Percentiles rank a stretch among this genome's conserved stretches.
phyloP scores from a whole-genome alignment of 2,797 vertebrate species.

The Anguilla marmorata region DNA sequence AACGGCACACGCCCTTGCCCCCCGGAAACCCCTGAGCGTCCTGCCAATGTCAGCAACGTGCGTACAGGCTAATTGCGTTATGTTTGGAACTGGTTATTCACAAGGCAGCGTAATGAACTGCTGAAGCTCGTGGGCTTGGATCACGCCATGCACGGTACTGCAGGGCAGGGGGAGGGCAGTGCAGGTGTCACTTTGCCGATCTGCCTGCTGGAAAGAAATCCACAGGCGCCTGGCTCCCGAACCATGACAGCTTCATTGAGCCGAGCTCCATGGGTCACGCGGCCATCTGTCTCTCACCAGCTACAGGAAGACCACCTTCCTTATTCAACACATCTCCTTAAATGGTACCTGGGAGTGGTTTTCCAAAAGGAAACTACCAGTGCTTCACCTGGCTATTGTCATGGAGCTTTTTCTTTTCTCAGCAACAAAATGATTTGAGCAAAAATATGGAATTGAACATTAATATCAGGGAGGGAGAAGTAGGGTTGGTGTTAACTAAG shows the following conservation, averaged over 20 bases:
- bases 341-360: background rate
- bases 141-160: slow-evolving; percentile 3
- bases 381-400: background rate
- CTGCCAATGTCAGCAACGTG: no score
- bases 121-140: background rate
- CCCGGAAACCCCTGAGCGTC: background rate
- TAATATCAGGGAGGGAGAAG: background rate
- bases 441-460: background rate
- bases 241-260: slow-evolving; percentile 26
- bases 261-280: background rate
- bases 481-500: background rate
- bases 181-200: slow-evolving; percentile 28
- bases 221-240: slow-evolving; percentile 16
- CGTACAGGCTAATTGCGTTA: background rate
- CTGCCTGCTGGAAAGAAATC: slow-evolving; percentile 32
- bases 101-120: background rate
- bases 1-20: background rate
- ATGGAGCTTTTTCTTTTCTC: background rate
- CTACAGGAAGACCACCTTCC: background rate
- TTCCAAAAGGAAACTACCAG: background rate
- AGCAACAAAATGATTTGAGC: background rate
- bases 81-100: background rate
- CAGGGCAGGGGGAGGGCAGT: background rate
- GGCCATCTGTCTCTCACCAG: slow-evolving; percentile 13
- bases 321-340: background rate